Evolutionary conservation across 2,888 invertebrate species (phyloP), one percentile per base, ranked within the genome.

Genomic region (Drosophila mettleri): DNA sequence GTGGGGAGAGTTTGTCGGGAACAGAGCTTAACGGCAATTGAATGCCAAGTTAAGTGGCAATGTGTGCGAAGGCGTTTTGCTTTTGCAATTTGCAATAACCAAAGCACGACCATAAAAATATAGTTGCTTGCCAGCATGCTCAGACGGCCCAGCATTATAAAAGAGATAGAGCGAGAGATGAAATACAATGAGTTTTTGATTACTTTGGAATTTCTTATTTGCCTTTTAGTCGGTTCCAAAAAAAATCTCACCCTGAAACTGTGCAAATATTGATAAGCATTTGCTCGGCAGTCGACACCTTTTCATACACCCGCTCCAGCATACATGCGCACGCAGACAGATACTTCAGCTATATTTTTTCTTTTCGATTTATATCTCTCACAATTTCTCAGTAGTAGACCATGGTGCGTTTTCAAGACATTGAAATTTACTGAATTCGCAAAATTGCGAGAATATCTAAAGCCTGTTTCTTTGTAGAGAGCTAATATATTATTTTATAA

Each of bases 61-160:
- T 84, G 76, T 87, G 86, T 85, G 74, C 84, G 81, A 84, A 81
- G 81, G 82, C 85, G 73, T 84, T 86, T 80, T 86, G 82, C 82
- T 87, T 86, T 84, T 74, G 87, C 83, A 84, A 84, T 84, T 84
- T 85, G 88, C 87, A 85, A 87, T 87, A 84, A 84, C 88, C 88
- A 82, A 82, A 84, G 84, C 82, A 85, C 63, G 77, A 61, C 69
- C 74, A 85, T 82, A 86, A 85, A 84, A 84, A 87, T 87, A 84
- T 84, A 87, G 83, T 84, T 87, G 87, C 79, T 67, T 39, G 55
- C 54, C 39, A 29, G 63, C 57, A n/a, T 39, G 27, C n/a, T 51
- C 66, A 57, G 52, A 48, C 69, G 3, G 41, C 20, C 16, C 12
- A 14, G 10, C 53, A 65, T 27, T 16, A 14, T 18, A 6, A 38